Evolutionary conservation across 2,888 invertebrate genomes (phyloP), one percentile per base, ranked within the genome.

Genomic region (Drepanosiphum platanoidis): DNA sequence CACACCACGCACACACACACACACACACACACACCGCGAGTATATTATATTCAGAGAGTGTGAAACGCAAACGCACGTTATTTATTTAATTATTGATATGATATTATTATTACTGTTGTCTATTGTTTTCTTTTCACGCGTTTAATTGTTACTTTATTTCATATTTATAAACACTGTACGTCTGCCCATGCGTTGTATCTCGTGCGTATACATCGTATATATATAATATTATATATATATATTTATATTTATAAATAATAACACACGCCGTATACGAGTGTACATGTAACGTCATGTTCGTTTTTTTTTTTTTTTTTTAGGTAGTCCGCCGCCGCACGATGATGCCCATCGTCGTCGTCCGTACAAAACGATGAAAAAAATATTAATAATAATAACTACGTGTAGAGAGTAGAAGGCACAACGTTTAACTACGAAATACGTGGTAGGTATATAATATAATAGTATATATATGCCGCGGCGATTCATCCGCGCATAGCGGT

Each of bases 21-120:
- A 15, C 52, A 22, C 15, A 52, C 22, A 7, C 22, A 39, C 39
- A 3, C 52, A 52, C 3, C 52, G 22, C 52, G 3, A 15, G 11
- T 18, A 22, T 52, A 15, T 46, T n/a, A 18, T 3, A 18, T 5
- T 5, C 5, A 52, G 15, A 27, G 36, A 75, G 75, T 75, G 75
- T 75, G 75, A 77, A 77, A 39, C 9, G 77, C 61, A 39, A 39
- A 77, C 22, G 61, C 27, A 7, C 61, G 36, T 61, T 61, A 61
- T 77, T 77, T 61, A 77, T 77, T 77, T 77, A 77, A 64, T 77
- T 61, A 61, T 75, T 34, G 75, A 77, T 42, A 68, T 46, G 66
- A 68, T 79, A 68, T 42, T 46, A 32, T 64, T 42, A 18, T 78
- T 42, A 13, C 42, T 66, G 18, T 77, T 36, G 36, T 68, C 66